phyloP scores from a whole-genome alignment of 2,113 vertebrate species.

The Pelmatolapia mariae region DNA sequence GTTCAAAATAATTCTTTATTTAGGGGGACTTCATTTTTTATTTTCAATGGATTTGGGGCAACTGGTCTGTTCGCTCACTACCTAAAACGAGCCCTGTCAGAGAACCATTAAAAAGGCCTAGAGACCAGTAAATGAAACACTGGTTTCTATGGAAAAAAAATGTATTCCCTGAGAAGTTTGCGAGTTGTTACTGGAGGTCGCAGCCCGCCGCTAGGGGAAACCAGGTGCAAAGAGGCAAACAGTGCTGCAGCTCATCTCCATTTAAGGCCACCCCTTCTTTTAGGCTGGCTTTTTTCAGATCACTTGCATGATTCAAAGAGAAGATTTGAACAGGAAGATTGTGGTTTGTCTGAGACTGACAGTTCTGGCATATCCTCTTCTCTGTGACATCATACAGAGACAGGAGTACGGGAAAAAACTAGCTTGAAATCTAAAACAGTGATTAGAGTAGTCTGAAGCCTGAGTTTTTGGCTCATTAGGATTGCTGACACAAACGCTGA shows the following conservation, averaged over 20 bases:
- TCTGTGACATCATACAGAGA: background rate
- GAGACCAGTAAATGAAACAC: background rate
- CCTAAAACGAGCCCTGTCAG: background rate
- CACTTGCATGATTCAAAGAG: background rate
- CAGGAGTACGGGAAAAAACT: accelerated
- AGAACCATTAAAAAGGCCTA: background rate
- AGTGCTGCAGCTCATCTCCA: background rate
- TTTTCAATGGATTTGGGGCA: background rate
- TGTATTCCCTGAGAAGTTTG: background rate
- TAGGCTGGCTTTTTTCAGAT: background rate
- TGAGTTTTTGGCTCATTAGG: background rate
- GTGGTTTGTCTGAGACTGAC: background rate
- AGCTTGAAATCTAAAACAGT: background rate
- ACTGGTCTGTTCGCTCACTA: accelerated
- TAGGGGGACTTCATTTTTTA: background rate
- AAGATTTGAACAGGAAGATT: background rate
- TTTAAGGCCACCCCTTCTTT: background rate
- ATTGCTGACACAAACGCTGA: background rate
- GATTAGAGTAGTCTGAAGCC: background rate
- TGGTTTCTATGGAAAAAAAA: background rate
- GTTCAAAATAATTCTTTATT: background rate
- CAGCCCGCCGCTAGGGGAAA: accelerated
- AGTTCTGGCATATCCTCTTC: background rate
- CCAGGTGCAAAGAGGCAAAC: background rate
- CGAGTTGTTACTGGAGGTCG: accelerated